phyloP scores from a whole-genome alignment of 2,113 vertebrate genomes.

The Esox niger region DNA sequence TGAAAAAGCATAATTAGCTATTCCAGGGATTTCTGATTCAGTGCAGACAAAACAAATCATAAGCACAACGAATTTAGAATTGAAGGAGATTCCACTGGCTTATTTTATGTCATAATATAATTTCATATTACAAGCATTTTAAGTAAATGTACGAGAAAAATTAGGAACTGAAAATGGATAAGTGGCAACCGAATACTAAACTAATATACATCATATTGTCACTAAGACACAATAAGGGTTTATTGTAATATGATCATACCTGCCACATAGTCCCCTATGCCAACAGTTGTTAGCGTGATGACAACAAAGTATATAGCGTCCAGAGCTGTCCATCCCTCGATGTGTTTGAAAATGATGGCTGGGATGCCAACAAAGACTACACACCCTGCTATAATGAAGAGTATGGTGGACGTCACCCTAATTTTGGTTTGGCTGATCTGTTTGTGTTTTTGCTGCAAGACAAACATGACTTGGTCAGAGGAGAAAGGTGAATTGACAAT shows the following conservation, averaged over 20 bases:
- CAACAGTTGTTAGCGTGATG: constrained; percentile 94
- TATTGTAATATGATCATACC: constrained; percentile 64
- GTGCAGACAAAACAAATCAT: too few relatives aligned
- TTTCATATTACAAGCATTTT: too few relatives aligned
- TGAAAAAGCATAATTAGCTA: too few relatives aligned
- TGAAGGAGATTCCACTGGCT: too few relatives aligned
- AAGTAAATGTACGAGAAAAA: too few relatives aligned
- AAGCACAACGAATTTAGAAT: too few relatives aligned
- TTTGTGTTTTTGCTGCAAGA: constrained; percentile 88
- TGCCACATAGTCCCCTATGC: constrained; percentile 98
- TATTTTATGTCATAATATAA: too few relatives aligned
- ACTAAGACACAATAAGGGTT: too few relatives aligned
- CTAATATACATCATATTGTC: too few relatives aligned
- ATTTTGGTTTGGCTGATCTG: constrained; percentile 98
- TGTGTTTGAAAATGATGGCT: constrained; percentile 91
- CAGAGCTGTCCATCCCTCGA: constrained; percentile 90
- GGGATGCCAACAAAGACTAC: constrained; percentile 95
- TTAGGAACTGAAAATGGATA: too few relatives aligned
- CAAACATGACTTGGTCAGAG: constrained; percentile 14
- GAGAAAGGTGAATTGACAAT: background rate
- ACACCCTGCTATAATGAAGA: constrained; percentile 94
- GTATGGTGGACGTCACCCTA: constrained; percentile 93
- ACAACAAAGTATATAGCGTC: constrained; percentile 98
- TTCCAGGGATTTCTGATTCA: too few relatives aligned
- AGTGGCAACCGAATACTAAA: too few relatives aligned